Evolutionary conservation across 23 tunicate species (phyloP), one percentile per base, ranked within the genome.

Genomic region (Trididemnum miniatum): DNA sequence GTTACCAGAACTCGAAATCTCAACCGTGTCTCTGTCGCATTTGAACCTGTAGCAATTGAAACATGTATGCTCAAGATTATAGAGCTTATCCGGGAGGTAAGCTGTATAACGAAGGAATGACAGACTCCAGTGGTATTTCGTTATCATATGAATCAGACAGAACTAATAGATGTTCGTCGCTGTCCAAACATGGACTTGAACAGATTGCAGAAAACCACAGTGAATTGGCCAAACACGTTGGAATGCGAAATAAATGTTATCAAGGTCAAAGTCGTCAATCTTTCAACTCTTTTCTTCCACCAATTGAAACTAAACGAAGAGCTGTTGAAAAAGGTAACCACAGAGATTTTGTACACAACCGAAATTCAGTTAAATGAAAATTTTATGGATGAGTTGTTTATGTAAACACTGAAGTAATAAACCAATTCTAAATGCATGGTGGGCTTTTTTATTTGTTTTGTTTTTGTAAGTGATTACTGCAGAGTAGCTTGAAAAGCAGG

Each of bases 101-200:
- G n/a, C 5, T 62, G 4, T 12, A 12, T 26, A 26, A 62, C 26
- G 79, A 44, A 23, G 59, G 20, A 22, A 9, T 39, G 33, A 9
- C 82, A 33, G 82, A 77, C 2, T 77, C 82, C 65, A 54, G 82
- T 77, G 82, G 82, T 32, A 77, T 77, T 7, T 52, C 82, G 28
- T 33, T 77, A 37, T 77, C 82, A 32, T 2, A 30, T 26, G 27
- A 29, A 36, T 51, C 38, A 2, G 67, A 29, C 2, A 44, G 15
- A 44, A 62, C 67, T 62, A 26, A 62, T 3, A 62, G 26, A 62
- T 62, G 3, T 62, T n/a, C n/a, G 15, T 24, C 67, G 26, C n/a
- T 26, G n/a, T 3, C 67, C n/a, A 62, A 62, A 54, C 25, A 54
- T 1, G 54, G 67, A 31, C 38, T 77, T 7, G 15, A 31, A 12